Percentiles rank a stretch among this genome's conserved stretches.
Conservation (phyloP, 2,113 vertebrate species). For the Apodemus speciosus region DNA sequence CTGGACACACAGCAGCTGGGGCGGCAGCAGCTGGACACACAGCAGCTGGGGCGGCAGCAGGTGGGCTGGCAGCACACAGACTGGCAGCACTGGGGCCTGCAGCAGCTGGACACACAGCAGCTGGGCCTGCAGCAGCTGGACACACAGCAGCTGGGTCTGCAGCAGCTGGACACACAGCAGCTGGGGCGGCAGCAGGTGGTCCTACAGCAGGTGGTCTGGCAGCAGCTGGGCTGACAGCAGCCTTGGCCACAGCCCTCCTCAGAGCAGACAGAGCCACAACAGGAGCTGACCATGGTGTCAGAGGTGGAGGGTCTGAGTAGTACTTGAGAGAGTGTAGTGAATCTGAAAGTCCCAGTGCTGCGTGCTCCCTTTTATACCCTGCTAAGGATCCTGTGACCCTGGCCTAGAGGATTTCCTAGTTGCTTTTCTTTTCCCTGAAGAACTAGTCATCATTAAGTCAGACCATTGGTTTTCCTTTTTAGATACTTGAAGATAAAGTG, state of each 20-base stretch:
- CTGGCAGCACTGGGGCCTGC: neutral
- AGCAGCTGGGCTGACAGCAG: neutral
- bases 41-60: neutral
- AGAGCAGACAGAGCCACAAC: slow-evolving; percentile 14
- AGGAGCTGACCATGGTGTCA: neutral
- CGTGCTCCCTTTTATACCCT: neutral
- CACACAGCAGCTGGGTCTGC: neutral
- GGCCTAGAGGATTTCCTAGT: neutral
- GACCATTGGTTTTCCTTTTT: neutral
- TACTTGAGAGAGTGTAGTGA: neutral
- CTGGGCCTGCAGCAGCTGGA: neutral
- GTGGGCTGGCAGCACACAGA: neutral
- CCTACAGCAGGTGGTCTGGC: neutral
- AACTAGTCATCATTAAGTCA: slow-evolving; percentile 18
- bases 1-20: neutral
- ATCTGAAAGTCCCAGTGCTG: neutral
- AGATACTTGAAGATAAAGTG: slow-evolving; percentile 23
- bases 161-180: neutral
- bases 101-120: neutral
- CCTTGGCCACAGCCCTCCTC: neutral
- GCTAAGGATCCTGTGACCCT: neutral
- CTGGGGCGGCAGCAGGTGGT: neutral
- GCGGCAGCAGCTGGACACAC: neutral
- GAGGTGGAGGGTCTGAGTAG: neutral
- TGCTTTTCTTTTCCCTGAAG: slow-evolving; percentile 16